Base-by-base conservation (phyloP, 2,113 vertebrate species). In the Bufo bufo region DNA sequence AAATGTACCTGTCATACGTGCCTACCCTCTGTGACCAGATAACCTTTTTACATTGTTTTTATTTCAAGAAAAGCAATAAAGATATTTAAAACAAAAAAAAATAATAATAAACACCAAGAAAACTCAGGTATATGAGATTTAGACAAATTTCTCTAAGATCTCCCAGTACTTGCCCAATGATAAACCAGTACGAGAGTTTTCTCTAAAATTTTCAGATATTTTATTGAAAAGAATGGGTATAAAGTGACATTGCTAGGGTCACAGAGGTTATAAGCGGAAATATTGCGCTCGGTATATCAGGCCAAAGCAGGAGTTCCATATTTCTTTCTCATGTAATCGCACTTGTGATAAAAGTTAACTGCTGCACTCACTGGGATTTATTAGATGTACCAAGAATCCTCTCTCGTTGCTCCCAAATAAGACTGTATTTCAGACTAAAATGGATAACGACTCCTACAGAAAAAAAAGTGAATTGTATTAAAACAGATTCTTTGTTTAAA, bases 341-440 rank as follows among this genome's bases (percentile, higher is more conserved):
- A 83, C 45, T 66, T 63, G 59, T 63, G 81, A 83, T 83, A 52
- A 69, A 83, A 69, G 81, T 83, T 83, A 83, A 83, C 81, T 69
- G 61, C 47, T 23, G 33, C 20, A 69, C 81, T 65, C 63, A 66
- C 81, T 69, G 63, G 81, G 81, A 83, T 83, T 83, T 83, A 83
- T 69, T 83, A 66, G 69, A 83, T 54, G 81, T 83, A 83, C 69
- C 63, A 83, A 83, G 63, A 66, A 83, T 69, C 63, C 49, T 66
- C n/a, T 69, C 63, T 49, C n/a, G 3, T 66, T 82, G 80, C 49
- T 83, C 61, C 81, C n/a, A 83, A 69, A 66, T n/a, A 65, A 83
- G 61, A 7, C 47, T 0, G 19, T 52, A 83, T n/a, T 83, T 83
- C 20, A 69, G n/a, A 69, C 5, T 5, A 69, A 49, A 66, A 82